Percentiles rank a stretch among this genome's conserved stretches.
These are phyloP conservation scores for Eunapius fragilis DNA, from an alignment of 37 sponge, comb jelly and placozoan genomes.

Conservation along the genomic window DNA sequence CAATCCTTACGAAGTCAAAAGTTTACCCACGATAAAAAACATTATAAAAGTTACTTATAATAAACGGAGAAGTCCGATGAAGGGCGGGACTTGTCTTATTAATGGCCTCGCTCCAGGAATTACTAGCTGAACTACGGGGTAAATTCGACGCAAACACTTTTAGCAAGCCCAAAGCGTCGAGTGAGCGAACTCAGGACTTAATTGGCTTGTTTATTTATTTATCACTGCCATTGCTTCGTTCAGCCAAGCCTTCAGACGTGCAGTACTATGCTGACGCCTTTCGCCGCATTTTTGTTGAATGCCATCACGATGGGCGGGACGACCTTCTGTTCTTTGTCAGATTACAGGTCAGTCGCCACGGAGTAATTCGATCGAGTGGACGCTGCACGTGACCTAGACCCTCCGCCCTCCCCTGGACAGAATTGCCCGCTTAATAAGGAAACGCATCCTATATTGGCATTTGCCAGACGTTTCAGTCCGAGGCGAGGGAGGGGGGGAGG, in stretches of 20 bases:
- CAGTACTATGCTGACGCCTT: slow-evolving; percentile 12
- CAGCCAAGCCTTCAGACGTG: background rate
- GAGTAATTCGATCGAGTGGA: too few species aligned
- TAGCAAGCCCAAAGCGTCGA: background rate
- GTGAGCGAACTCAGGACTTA: background rate
- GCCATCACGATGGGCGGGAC: slow-evolving; percentile 4
- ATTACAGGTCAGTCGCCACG: background rate
- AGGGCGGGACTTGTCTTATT: background rate
- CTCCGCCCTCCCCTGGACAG: too few species aligned
- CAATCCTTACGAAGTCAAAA: too few species aligned
- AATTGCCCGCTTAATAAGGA: too few species aligned
- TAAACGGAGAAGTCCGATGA: background rate
- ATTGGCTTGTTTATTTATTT: background rate
- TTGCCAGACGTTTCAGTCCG: too few species aligned
- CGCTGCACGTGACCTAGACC: background rate
- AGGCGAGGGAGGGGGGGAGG: too few species aligned
- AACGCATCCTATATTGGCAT: too few species aligned
- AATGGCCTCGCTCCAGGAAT: background rate
- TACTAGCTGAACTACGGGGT: background rate
- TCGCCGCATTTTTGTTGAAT: slow-evolving; percentile 8
- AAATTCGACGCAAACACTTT: background rate
- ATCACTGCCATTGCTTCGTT: background rate
- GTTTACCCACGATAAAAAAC: too few species aligned
- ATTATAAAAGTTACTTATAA: background rate
- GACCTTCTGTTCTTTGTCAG: slow-evolving; percentile 45